phyloP scores from a whole-genome alignment of 2,888 invertebrate genomes.

The Shargacucullia verbasci region DNA sequence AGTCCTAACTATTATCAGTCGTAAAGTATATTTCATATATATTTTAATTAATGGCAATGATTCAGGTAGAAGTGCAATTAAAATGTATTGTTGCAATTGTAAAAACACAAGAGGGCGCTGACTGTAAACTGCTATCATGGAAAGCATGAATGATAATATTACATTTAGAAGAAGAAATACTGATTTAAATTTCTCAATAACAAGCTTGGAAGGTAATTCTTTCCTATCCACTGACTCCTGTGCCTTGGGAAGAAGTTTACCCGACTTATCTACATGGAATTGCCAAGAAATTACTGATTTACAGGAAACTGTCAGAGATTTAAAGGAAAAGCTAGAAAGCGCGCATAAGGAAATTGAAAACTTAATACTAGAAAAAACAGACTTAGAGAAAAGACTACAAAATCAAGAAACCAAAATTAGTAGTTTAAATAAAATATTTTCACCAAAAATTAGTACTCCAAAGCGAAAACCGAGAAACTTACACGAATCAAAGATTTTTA shows the following conservation, averaged over 20 bases:
- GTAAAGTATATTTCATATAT: no score
- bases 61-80: no score
- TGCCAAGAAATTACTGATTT: no score
- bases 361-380: not conserved
- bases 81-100: no score
- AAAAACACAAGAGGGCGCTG: no score
- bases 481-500: not conserved
- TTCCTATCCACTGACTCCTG: not conserved
- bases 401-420: not conserved
- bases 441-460: not conserved
- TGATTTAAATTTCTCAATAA: not conserved
- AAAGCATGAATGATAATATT: not conserved
- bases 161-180: not conserved
- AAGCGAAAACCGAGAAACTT: not conserved
- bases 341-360: constrained; percentile 3
- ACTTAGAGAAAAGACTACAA: not conserved
- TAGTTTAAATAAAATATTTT: not conserved
- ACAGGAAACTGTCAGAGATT: no score
- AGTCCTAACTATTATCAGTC: no score
- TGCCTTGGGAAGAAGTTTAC: not conserved
- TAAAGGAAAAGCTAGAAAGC: no score
- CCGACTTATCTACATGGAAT: not conserved
- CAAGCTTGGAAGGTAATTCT: not conserved
- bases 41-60: no score
- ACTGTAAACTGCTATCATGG: no score